Conservation (phyloP, 2,888 invertebrate species). For the Desoria tigrina region DNA sequence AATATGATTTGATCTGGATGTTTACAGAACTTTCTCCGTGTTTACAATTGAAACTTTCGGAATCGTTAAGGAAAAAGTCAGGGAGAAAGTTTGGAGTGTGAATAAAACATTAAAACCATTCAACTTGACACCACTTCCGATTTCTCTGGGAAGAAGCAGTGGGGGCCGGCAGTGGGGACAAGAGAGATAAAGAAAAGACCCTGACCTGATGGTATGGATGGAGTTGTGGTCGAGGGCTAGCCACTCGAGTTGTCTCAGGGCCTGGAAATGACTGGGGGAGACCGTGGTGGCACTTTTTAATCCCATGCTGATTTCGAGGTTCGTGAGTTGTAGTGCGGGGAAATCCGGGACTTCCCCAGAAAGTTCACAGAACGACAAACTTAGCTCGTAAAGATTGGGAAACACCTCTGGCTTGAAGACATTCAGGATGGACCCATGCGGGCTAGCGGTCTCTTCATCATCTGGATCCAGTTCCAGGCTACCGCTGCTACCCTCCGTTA, state of each 20-base stretch:
- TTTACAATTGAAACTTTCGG: too few species aligned
- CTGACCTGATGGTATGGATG: conserved; percentile 71
- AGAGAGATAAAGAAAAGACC: too few species aligned
- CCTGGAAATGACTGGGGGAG: conserved; percentile 42
- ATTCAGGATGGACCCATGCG: conserved; percentile 57
- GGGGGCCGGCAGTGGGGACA: too few species aligned
- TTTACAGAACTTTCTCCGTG: too few species aligned
- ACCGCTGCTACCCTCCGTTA: conserved; percentile 17
- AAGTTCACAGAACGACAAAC: conserved; percentile 87
- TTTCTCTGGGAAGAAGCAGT: too few species aligned
- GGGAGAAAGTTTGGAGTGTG: too few species aligned
- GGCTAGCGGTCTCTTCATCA: too few species aligned
- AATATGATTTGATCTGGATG: too few species aligned
- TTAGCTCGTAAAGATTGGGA: conserved; percentile 78
- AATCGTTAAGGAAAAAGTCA: too few species aligned
- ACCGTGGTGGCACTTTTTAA: conserved; percentile 69
- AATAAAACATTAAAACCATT: not conserved
- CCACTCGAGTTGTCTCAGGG: conserved; percentile 66
- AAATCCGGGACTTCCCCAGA: conserved; percentile 73
- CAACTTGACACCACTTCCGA: not conserved
- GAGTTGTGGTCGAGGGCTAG: conserved; percentile 85
- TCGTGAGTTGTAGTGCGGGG: conserved; percentile 74
- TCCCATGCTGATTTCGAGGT: conserved; percentile 82
- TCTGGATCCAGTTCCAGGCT: conserved; percentile 20
- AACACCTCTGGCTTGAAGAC: conserved; percentile 68